These are phyloP conservation scores for Philopotamus ludificatus DNA, from an alignment of 1,140 invertebrate genomes.

Conservation along the genomic window DNA sequence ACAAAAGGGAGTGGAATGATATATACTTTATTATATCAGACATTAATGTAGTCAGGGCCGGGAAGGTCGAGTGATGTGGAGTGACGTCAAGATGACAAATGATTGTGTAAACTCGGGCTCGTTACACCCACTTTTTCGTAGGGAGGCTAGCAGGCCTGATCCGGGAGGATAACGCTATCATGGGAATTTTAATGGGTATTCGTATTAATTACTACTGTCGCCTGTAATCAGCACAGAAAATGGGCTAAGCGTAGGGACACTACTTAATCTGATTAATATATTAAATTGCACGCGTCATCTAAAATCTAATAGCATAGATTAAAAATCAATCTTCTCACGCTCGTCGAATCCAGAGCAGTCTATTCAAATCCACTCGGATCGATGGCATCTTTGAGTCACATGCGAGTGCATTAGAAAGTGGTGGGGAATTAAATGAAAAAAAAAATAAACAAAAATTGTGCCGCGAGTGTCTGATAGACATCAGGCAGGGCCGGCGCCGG, in stretches of 20 bases:
- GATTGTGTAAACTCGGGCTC: conserved; percentile 26
- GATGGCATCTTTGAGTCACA: too few species aligned
- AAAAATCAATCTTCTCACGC: too few species aligned
- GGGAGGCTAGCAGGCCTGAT: conserved; percentile 10
- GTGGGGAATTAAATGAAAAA: not conserved
- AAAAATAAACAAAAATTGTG: not conserved
- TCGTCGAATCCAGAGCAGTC: too few species aligned
- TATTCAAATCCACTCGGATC: too few species aligned
- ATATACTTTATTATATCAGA: conserved; percentile 36
- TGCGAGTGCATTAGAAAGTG: too few species aligned
- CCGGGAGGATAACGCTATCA: conserved; percentile 20
- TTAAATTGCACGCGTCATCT: too few species aligned
- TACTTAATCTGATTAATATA: conserved; percentile 34
- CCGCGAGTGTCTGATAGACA: not conserved
- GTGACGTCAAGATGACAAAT: conserved; percentile 41
- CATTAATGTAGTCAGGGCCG: conserved; percentile 31
- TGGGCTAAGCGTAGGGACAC: not conserved
- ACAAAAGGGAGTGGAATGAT: conserved; percentile 33
- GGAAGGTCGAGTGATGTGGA: conserved; percentile 21
- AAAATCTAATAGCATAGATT: too few species aligned
- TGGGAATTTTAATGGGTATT: conserved; percentile 30
- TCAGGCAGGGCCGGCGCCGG: conserved; percentile 9
- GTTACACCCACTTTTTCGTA: conserved; percentile 19
- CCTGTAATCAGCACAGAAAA: conserved; percentile 14
- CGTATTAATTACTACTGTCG: conserved; percentile 31